Base-by-base conservation (phyloP, 2,113 vertebrate species). In the Oreochromis aureus region DNA sequence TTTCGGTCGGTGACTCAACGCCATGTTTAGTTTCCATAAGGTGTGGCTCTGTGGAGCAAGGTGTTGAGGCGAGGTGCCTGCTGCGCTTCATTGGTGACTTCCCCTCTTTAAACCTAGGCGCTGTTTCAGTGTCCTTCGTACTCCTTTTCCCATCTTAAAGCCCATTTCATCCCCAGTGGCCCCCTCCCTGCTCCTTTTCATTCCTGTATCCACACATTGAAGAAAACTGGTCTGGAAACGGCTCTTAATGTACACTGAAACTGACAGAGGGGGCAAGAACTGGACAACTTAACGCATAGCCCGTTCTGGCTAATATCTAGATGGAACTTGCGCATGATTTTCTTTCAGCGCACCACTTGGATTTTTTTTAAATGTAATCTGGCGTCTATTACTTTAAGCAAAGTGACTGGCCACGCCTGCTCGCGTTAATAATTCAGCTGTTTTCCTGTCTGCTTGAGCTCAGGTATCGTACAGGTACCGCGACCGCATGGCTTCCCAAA, bases 1-100 rank as follows among this genome's bases (percentile, higher is more conserved):
- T 96, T 96, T 97, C 96, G 95, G 94, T 94, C 89, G 87, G 86
- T 93, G 92, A 94, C 82, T 91, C 92, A 91, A 91, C 94, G 93
- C 93, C 94, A 94, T 96, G 85, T 95, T 86, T 80, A 18, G 82
- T 90, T 92, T 79, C 80, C 30, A 44, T 93, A 95, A 96, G 96
- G 96, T 96, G 96, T 96, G 95, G 93, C 93, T 88, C 88, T 11
- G n/a, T 27, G 19, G n/a, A 81, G 81, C 71, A 91, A 93, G 92
- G 94, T 96, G 90, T 87, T 73, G 78, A 19, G 5, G 22, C 5
- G n/a, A 89, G 93, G 91, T 93, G 51, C 66, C 54, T 51, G 3
- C 24, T 13, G 27, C 16, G 27, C 69, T 9, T 36, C 9, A 2
- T 10, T 18, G 9, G 27, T 2, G 18, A 11, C 34, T 16, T 56